Base-by-base conservation (phyloP, 2,797 vertebrate genomes). In the Enteromius viviparus region DNA sequence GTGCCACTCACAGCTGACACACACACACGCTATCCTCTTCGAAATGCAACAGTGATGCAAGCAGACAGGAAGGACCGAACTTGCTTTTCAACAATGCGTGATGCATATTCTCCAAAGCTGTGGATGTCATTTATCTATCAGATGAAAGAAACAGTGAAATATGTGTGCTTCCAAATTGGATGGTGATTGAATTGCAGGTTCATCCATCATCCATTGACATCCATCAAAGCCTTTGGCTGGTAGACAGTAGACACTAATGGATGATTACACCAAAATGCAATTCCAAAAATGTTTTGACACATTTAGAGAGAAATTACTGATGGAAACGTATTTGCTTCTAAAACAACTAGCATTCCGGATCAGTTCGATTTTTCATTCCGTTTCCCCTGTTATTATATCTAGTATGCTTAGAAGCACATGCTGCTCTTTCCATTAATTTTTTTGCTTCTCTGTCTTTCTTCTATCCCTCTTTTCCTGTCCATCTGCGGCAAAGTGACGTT, bases 81-180 rank as follows among this genome's bases (percentile, higher is more conserved):
- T 47, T 15, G 72, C 32, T 68, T 58, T 76, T 76, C 34, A 69
- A 34, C 81, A 82, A 76, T 34, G 49, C 3, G n/a, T 76, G 34
- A 76, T 76, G 49, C 21, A 82, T 68, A 76, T 76, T 82, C 49
- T 76, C 72, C 66, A 53, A 55, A 72, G 81, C 49, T 76, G 62
- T 29, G 62, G 81, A 76, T 82, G 75, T 60, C 65, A 83, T 78
- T 83, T 77, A 83, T 83, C 75, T 78, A 78, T 29, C 75, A 78
- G 74, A 83, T 83, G 75, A 83, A 76, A 82, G 62, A 76, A 76
- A 68, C 47, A 49, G 55, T 76, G 47, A 75, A 76, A 70, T 70
- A 83, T 83, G 29, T 78, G 64, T 62, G 81, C 65, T 37, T 83
- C 65, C 40, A 83, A 83, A 83, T 83, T 69, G 53, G 51, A 47